A percentile compares a stretch with the other conserved stretches of the same genome.
phyloP scores from a whole-genome alignment of 1,140 invertebrate genomes.

The Notospermus geniculatus region DNA sequence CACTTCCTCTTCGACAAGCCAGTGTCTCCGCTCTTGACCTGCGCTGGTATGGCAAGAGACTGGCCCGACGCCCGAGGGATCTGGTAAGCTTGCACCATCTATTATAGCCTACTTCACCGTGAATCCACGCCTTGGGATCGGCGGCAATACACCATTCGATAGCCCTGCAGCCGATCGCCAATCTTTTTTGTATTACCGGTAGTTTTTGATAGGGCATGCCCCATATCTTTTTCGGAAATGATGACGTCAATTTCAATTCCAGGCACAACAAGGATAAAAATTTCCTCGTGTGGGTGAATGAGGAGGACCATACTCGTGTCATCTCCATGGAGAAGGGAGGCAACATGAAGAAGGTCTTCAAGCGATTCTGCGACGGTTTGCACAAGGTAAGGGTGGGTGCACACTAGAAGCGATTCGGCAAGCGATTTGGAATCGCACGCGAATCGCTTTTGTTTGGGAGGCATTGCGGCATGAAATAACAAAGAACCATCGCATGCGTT shows the following conservation, averaged over 20 bases:
- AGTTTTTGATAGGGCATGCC: background rate
- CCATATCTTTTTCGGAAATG: constrained; percentile 56
- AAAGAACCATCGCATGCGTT: no score
- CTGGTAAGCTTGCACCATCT: no score
- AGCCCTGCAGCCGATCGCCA: no score
- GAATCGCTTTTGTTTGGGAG: no score
- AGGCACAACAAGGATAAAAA: constrained; percentile 91
- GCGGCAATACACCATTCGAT: no score
- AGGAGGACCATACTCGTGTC: constrained; percentile 93
- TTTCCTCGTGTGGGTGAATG: constrained; percentile 95
- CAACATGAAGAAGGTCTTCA: constrained; percentile 78
- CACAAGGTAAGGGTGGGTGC: background rate
- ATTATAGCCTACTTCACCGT: no score
- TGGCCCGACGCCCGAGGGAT: no score
- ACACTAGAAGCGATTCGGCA: no score
- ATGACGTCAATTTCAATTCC: constrained; percentile 20
- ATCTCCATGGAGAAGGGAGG: constrained; percentile 94
- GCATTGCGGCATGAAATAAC: no score
- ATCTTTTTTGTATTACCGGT: no score
- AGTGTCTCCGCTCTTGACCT: constrained; percentile 7
- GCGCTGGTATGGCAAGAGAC: constrained; percentile 7
- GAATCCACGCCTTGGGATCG: no score
- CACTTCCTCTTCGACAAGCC: constrained; percentile 42
- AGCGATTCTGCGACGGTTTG: constrained; percentile 63
- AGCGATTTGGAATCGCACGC: no score